Evolutionary conservation across 2,113 vertebrate genomes (phyloP).

Genomic region (Onychostruthus taczanowskii): DNA sequence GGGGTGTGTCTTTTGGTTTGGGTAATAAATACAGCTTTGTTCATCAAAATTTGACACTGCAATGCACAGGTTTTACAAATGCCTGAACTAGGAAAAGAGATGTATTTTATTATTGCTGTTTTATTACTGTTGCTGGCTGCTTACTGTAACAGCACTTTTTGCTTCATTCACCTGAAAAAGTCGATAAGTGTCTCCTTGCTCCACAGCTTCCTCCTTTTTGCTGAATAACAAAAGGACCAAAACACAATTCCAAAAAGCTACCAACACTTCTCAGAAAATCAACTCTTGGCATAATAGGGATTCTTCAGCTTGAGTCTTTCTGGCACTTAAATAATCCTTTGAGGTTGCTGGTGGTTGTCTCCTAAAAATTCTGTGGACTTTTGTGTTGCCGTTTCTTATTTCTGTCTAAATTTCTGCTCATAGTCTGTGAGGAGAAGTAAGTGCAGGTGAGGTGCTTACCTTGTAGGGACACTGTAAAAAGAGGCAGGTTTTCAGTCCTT

Average conservation of each 20-base stretch:
- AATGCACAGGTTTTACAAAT: neutral
- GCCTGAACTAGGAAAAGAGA: neutral
- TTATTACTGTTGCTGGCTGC: neutral
- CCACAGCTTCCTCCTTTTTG: neutral
- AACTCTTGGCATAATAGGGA: neutral
- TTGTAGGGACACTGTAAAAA: neutral
- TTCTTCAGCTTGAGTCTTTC: neutral
- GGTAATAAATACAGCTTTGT: neutral
- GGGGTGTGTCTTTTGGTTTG: neutral
- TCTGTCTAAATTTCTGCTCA: neutral
- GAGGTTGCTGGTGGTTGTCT: neutral
- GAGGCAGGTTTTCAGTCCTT: neutral
- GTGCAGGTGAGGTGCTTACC: neutral
- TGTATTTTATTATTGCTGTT: neutral
- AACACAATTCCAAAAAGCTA: neutral
- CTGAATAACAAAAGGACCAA: neutral
- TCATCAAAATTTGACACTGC: neutral
- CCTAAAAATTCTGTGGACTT: neutral
- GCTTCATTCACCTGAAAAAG: neutral
- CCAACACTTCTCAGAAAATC: neutral
- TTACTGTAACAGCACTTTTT: neutral
- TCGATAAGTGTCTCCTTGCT: neutral
- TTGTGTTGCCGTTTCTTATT: rapidly evolving
- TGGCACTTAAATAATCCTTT: neutral
- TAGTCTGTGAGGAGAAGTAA: neutral